These are phyloP conservation scores for Macrosiphum euphorbiae DNA, from an alignment of 2,888 invertebrate species.

Conservation along the genomic window DNA sequence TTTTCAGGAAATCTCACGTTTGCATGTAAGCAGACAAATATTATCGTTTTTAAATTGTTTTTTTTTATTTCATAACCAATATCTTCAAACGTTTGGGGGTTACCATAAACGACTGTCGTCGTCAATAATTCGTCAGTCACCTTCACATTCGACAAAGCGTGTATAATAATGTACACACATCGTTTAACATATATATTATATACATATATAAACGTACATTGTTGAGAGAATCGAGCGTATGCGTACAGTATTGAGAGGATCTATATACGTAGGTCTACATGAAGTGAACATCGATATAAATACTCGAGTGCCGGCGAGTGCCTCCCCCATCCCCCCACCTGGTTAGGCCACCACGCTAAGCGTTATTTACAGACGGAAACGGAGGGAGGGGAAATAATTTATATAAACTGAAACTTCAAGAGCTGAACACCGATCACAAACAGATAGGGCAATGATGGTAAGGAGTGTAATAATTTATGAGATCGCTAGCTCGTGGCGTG, in stretches of 20 bases:
- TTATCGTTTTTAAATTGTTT: not conserved
- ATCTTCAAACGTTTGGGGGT: not conserved
- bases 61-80: not conserved
- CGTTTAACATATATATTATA: no score
- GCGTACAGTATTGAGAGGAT: no score
- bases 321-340: not conserved
- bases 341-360: not conserved
- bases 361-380: not conserved
- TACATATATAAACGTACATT: no score
- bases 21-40: not conserved
- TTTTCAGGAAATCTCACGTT: not conserved
- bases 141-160: not conserved
- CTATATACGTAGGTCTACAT: not conserved
- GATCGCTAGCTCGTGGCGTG: not conserved
- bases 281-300: not conserved
- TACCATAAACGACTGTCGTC: not conserved
- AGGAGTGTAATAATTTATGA: not conserved
- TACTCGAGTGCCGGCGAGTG: not conserved
- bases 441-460: not conserved
- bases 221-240: no score
- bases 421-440: constrained; percentile 14
- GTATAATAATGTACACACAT: not conserved
- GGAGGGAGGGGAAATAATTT: not conserved
- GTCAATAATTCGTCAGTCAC: not conserved
- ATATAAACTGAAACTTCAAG: not conserved